phyloP scores from a whole-genome alignment of 2,797 vertebrate species.

The Thalassophryne amazonica region DNA sequence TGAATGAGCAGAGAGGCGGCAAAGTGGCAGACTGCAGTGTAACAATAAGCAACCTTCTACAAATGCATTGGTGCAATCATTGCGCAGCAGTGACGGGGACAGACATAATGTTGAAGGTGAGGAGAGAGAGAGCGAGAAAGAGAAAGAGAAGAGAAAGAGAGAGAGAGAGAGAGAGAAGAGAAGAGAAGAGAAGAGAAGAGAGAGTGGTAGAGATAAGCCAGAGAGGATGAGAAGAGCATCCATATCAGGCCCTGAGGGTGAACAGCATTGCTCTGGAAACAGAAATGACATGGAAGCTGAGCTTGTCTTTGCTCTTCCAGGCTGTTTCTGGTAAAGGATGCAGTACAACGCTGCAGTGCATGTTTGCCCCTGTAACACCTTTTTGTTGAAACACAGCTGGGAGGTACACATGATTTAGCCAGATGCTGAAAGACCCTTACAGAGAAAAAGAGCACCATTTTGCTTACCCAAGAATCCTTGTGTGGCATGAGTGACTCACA shows the following conservation, averaged over 20 bases:
- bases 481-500: neutral
- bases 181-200: slow-evolving; percentile 48
- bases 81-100: slow-evolving; percentile 52
- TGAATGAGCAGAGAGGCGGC: slow-evolving; percentile 45
- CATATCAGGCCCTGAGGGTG: slow-evolving; percentile 39
- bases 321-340: slow-evolving; percentile 12
- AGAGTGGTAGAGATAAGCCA: slow-evolving; percentile 46
- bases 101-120: slow-evolving; percentile 42
- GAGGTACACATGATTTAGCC: slow-evolving; percentile 14
- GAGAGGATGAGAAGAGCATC: slow-evolving; percentile 52
- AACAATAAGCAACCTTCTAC: slow-evolving; percentile 42
- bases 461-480: slow-evolving; percentile 18
- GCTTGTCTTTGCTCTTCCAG: slow-evolving; percentile 28
- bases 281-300: slow-evolving; percentile 49
- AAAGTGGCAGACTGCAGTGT: slow-evolving; percentile 41
- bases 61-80: slow-evolving; percentile 49
- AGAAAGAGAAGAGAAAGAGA: slow-evolving; percentile 45
- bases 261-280: slow-evolving; percentile 34
- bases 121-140: slow-evolving; percentile 39
- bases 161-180: slow-evolving; percentile 42
- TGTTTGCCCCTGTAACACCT: slow-evolving; percentile 23
- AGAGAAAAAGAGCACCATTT: slow-evolving; percentile 26
- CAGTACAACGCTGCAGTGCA: slow-evolving; percentile 2
- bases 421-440: slow-evolving; percentile 22
- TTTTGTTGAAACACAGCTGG: slow-evolving; percentile 25